Evolutionary conservation across 2,113 vertebrate species (phyloP).

Genomic region (Vimba vimba): DNA sequence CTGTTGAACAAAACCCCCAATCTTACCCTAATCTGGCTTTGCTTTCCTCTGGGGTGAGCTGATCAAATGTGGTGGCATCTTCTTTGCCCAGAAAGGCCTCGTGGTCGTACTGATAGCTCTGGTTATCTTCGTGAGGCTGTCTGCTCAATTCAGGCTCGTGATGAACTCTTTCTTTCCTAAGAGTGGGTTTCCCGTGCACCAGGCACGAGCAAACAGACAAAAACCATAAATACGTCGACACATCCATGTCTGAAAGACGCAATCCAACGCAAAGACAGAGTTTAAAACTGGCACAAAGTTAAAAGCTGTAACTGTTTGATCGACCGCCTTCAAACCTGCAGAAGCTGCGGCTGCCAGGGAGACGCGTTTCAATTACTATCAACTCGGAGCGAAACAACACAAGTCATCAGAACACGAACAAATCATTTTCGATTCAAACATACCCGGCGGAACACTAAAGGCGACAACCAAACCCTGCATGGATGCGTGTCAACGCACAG

Average conservation of each 20-base stretch:
- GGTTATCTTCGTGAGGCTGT: slow-evolving; percentile 81
- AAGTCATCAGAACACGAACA: background rate
- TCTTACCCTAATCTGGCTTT: slow-evolving; percentile 88
- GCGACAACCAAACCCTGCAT: slow-evolving; percentile 63
- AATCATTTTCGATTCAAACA: slow-evolving; percentile 58
- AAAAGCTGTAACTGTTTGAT: background rate
- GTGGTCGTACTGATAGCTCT: slow-evolving; percentile 92
- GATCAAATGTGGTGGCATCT: slow-evolving; percentile 93
- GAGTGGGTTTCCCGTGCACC: slow-evolving; percentile 82
- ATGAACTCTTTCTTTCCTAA: slow-evolving; percentile 86
- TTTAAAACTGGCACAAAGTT: background rate
- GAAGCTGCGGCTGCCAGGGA: background rate
- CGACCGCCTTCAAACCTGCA: background rate
- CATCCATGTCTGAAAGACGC: slow-evolving; percentile 66
- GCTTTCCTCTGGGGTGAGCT: slow-evolving; percentile 93
- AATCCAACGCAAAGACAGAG: background rate
- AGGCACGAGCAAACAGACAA: slow-evolving; percentile 66
- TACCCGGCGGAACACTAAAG: slow-evolving; percentile 52
- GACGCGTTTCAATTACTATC: background rate
- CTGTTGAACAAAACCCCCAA: background rate
- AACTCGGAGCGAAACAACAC: background rate
- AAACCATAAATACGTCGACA: slow-evolving; percentile 60
- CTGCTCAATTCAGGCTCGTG: slow-evolving; percentile 79
- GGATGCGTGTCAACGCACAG: slow-evolving; percentile 57
- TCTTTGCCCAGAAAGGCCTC: slow-evolving; percentile 97